Evolutionary conservation across 2,888 invertebrate species (phyloP), one percentile per base, ranked within the genome.

Genomic region (Criorhina ranunculi): DNA sequence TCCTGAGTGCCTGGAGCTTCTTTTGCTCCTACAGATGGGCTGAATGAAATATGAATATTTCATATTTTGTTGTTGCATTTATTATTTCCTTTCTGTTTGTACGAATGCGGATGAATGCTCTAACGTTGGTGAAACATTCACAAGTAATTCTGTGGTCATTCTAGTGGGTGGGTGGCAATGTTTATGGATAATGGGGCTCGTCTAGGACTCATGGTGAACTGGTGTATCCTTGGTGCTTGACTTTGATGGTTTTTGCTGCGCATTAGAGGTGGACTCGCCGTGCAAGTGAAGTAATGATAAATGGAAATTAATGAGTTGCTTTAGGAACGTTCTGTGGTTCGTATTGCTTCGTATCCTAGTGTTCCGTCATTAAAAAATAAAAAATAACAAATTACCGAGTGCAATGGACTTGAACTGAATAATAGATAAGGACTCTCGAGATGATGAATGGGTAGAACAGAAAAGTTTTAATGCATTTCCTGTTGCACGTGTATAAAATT

Each of bases 301-400:
- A 82, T 82, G 77, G 44, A 64, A 82, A 77, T 77, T 77, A 82
- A 82, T 72, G 82, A 82, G 66, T 82, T 82, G 82, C 53, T 53
- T 31, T 19, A 46, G 35, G 33, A 62, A 24, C 57, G 59, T 51
- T 64, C 77, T 81, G 51, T 2, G 64, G 62, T 42, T 5, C 1
- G 53, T 19, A 1, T 49, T 29, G 40, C 15, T 31, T 37, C 8
- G n/a, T n/a, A n/a, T n/a, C n/a, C n/a, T n/a, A 8, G 40, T 15
- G 42, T 44, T 42, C n/a, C 44, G 44, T 75, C 44, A 64, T 75
- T 75, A 53, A 44, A 55, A 75, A 24, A 4, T 4, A 24, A 24
- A 24, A 24, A 24, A 24, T 3, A 24, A 24, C 24, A 24, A 24
- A 73, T 46, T 46, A 55, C 35, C 33, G 8, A 44, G 35, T 40